These are phyloP conservation scores for Bagarius yarrelli DNA, from an alignment of 2,113 vertebrate species.

Conservation along the genomic window DNA sequence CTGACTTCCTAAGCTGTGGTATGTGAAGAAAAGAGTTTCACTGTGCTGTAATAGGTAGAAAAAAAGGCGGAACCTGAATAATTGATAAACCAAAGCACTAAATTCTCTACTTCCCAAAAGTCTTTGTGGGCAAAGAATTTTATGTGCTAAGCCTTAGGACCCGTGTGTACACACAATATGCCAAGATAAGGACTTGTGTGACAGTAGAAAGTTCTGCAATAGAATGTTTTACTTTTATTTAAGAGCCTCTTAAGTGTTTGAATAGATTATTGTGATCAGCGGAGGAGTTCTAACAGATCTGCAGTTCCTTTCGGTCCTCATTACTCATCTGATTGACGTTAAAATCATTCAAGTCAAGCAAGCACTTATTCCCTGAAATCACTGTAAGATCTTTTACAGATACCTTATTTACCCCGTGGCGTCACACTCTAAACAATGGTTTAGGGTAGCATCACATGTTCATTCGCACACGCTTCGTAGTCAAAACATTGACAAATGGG, in stretches of 20 bases:
- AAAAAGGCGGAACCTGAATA: too few relatives aligned
- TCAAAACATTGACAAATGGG: slow-evolving; percentile 51
- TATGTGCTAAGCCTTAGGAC: neutral
- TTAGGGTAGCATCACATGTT: neutral
- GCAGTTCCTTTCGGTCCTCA: neutral
- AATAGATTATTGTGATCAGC: neutral
- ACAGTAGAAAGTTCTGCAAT: neutral
- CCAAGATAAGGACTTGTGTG: neutral
- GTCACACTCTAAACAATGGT: slow-evolving; percentile 28
- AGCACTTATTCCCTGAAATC: slow-evolving; percentile 7
- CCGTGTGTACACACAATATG: neutral
- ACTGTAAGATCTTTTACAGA: slow-evolving; percentile 37
- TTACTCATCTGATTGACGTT: slow-evolving; percentile 6
- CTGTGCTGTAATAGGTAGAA: too few relatives aligned
- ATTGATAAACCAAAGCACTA: too few relatives aligned
- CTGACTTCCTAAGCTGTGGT: too few relatives aligned
- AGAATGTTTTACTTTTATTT: neutral
- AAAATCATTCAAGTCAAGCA: slow-evolving; percentile 34
- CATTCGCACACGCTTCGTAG: slow-evolving; percentile 28
- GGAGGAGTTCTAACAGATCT: neutral
- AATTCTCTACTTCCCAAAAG: too few relatives aligned
- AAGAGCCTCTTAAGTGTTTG: neutral
- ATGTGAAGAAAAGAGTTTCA: too few relatives aligned
- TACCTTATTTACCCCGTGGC: slow-evolving; percentile 7
- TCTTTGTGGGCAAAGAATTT: neutral